Conservation (phyloP, 2,113 vertebrate genomes). For the Perccottus glenii region DNA sequence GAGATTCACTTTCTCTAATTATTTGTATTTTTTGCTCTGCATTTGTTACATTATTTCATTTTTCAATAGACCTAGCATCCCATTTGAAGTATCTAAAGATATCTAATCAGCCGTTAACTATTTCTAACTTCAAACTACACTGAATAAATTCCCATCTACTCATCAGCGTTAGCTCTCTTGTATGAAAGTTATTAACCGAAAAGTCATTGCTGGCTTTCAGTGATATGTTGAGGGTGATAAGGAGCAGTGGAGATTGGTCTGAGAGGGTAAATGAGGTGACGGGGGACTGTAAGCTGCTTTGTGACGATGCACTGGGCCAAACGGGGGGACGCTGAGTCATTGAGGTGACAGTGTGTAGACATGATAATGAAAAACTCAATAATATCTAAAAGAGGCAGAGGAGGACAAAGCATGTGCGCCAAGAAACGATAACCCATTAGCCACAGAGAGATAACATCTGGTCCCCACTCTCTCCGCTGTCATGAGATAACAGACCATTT, state of each 20-base stretch:
- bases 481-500: conserved; percentile 66
- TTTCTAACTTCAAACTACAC: conserved; percentile 43
- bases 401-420: conserved; percentile 64
- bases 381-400: conserved; percentile 53
- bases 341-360: conserved; percentile 62
- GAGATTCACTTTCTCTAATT: no score
- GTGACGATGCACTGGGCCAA: conserved; percentile 39
- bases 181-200: conserved; percentile 62
- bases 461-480: conserved; percentile 42
- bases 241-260: conserved; percentile 56
- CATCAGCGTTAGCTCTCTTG: conserved; percentile 43
- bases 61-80: neutral
- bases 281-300: conserved; percentile 52
- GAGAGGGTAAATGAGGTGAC: conserved; percentile 63
- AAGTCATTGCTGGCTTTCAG: conserved; percentile 54
- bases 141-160: conserved; percentile 42
- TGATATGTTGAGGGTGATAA: conserved; percentile 63
- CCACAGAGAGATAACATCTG: conserved; percentile 72
- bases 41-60: no score
- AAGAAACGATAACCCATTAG: conserved; percentile 71
- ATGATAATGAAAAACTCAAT: conserved; percentile 65
- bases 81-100: conserved; percentile 6
- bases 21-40: no score
- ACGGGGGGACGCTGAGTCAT: conserved; percentile 57
- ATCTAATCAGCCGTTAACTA: conserved; percentile 50